Evolutionary conservation across 2,888 invertebrate genomes (phyloP).

Genomic region (Arrhopalites spinosus): DNA sequence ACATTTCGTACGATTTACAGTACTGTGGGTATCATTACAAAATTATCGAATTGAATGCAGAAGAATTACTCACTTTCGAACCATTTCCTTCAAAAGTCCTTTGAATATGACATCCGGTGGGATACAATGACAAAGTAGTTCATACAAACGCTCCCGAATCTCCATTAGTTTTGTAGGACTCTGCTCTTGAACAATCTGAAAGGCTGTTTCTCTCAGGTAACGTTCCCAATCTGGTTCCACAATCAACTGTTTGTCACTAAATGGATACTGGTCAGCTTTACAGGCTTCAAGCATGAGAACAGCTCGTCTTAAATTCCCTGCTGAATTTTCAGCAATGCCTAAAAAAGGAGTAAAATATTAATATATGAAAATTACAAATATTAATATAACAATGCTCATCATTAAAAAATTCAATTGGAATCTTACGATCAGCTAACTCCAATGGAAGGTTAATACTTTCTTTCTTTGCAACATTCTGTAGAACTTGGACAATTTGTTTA

Average conservation of each 20-base stretch:
- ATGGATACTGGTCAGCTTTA: conserved; percentile 54
- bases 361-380: no score
- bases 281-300: conserved; percentile 92
- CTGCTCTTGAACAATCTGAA: conserved; percentile 83
- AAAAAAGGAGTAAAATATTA: no score
- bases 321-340: conserved; percentile 79
- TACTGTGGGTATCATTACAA: no score
- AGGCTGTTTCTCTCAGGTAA: conserved; percentile 84
- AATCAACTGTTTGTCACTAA: conserved; percentile 52
- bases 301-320: conserved; percentile 89
- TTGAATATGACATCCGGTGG: conserved; percentile 81
- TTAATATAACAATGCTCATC: no score
- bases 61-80: no score
- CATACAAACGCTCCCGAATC: conserved; percentile 87
- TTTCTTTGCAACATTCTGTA: conserved; percentile 72
- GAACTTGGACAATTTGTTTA: conserved; percentile 72
- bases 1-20: no score
- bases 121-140: conserved; percentile 90
- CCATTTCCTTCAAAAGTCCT: conserved; percentile 79
- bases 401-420: no score
- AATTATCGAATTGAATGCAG: no score
- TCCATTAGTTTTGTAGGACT: conserved; percentile 81
- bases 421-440: conserved; percentile 74
- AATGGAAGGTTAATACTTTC: conserved; percentile 79
- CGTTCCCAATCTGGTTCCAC: conserved; percentile 89